phyloP scores from a whole-genome alignment of 1,140 invertebrate genomes.

The Bombus polaris region DNA sequence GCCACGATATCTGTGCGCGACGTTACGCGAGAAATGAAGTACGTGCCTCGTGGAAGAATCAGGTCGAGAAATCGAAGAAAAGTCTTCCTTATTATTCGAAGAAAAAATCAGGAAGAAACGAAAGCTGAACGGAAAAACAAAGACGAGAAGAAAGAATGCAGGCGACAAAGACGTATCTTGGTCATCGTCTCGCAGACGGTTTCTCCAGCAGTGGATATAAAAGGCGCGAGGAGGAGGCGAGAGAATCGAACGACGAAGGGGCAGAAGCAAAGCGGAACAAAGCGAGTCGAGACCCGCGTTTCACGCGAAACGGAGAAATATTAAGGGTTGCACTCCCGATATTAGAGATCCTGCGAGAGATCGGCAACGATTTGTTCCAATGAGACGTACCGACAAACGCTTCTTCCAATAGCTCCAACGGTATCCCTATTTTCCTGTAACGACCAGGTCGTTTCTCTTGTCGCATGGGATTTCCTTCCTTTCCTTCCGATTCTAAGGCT shows the following conservation, averaged over 20 bases:
- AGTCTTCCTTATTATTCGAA: neutral
- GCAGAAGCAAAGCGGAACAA: neutral
- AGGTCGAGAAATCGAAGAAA: neutral
- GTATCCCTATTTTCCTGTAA: constrained; percentile 35
- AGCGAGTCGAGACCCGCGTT: neutral
- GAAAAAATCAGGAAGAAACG: neutral
- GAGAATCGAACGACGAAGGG: neutral
- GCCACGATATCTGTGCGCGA: neutral
- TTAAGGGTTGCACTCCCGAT: constrained; percentile 53
- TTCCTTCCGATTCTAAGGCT: neutral
- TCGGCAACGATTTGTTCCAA: constrained; percentile 53
- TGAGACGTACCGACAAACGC: constrained; percentile 35
- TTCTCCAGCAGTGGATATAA: constrained; percentile 9
- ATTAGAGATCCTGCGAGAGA: constrained; percentile 39
- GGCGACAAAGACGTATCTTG: constrained; percentile 26
- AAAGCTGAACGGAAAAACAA: neutral
- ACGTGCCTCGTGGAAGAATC: neutral
- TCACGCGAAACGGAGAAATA: constrained; percentile 52
- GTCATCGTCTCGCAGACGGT: constrained; percentile 35
- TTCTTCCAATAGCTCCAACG: constrained; percentile 3
- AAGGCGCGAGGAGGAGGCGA: neutral
- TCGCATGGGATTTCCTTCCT: neutral
- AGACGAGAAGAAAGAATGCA: neutral
- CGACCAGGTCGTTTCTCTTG: constrained; percentile 47
- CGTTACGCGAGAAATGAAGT: too few relatives aligned